Evolutionary conservation across 2,797 vertebrate species (phyloP).

Genomic region (Potorous gilbertii): DNA sequence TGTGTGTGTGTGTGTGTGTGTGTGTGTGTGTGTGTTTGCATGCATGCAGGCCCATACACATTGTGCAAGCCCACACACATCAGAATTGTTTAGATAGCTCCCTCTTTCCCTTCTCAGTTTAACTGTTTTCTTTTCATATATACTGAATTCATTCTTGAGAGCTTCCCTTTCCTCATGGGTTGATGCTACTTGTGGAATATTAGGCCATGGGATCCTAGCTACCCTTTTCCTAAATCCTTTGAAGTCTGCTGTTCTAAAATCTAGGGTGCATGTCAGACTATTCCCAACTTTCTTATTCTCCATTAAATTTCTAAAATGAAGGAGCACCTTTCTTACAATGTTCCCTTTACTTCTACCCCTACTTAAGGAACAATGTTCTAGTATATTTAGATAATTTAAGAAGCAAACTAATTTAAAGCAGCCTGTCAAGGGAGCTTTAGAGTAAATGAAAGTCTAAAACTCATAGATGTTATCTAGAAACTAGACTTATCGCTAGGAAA

Average conservation of each 20-base stretch:
- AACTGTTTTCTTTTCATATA: background rate
- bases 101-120: background rate
- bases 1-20: too few species aligned
- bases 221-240: background rate
- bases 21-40: too few species aligned
- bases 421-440: background rate
- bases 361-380: background rate
- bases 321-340: background rate
- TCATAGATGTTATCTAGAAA: background rate
- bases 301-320: background rate
- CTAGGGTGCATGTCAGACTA: background rate
- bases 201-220: background rate
- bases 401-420: background rate
- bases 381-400: conserved; percentile 32
- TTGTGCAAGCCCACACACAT: background rate
- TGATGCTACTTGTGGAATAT: background rate
- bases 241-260: background rate
- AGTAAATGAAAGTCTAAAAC: background rate
- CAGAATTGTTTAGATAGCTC: background rate
- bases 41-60: too few species aligned
- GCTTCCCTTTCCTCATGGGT: background rate
- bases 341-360: conserved; percentile 2
- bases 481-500: background rate
- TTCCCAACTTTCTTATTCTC: background rate
- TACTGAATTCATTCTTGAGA: background rate